Conservation (phyloP, 2,888 invertebrate species). For the Conistra vaccinii region DNA sequence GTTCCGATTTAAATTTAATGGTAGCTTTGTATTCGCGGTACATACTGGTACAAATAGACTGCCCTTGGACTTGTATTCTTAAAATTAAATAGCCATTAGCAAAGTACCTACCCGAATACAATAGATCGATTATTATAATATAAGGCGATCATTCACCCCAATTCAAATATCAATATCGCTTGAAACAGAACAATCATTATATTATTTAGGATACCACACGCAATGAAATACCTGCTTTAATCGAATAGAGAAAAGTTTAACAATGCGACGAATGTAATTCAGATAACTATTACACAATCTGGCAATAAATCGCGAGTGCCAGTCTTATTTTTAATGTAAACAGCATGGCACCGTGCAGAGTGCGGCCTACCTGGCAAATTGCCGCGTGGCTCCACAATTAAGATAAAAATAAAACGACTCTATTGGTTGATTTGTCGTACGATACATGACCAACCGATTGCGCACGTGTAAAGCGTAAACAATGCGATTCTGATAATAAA, state of each 20-base stretch:
- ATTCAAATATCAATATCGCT: conserved; percentile 21
- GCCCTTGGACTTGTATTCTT: conserved; percentile 54
- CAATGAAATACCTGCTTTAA: background rate
- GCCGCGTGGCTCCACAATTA: conserved; percentile 30
- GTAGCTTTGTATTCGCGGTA: conserved; percentile 21
- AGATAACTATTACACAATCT: conserved; percentile 29
- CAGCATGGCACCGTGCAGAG: conserved; percentile 1
- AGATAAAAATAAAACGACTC: conserved; percentile 47
- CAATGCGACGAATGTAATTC: conserved; percentile 5
- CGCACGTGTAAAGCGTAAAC: conserved; percentile 48
- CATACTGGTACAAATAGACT: conserved; percentile 18
- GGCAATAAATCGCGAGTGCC: conserved; percentile 19
- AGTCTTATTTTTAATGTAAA: conserved; percentile 45
- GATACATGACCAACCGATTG: conserved; percentile 41
- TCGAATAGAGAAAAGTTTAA: background rate
- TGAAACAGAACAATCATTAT: conserved; percentile 21
- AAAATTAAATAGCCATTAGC: conserved; percentile 43
- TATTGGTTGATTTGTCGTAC: conserved; percentile 49
- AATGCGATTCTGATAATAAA: conserved; percentile 47
- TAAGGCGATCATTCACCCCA: conserved; percentile 33
- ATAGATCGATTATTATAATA: conserved; percentile 27
- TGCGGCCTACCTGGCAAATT: conserved; percentile 48
- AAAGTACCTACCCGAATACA: conserved; percentile 26
- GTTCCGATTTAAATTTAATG: conserved; percentile 34
- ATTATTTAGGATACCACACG: conserved; percentile 11